A percentile compares a stretch with the other conserved stretches of the same genome.
These are phyloP conservation scores for Sarcophaga variegata DNA, from an alignment of 2,888 invertebrate species.

Conservation along the genomic window DNA sequence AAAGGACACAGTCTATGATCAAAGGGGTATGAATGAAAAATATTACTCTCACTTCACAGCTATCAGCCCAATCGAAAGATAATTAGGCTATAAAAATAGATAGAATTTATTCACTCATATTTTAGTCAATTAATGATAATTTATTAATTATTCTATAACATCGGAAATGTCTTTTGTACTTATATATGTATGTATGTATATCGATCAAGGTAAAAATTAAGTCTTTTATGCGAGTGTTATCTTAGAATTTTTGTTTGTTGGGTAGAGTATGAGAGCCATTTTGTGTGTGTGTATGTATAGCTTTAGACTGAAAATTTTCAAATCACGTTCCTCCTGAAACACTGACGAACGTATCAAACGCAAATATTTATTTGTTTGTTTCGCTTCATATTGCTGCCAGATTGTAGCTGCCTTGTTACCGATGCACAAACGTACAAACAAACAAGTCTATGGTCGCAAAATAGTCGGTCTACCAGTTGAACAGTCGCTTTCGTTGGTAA, in stretches of 20 bases:
- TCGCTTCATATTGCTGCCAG: constrained; percentile 43
- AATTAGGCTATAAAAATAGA: too few species aligned
- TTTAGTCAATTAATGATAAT: too few species aligned
- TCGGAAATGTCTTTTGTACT: too few species aligned
- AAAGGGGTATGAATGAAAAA: too few species aligned
- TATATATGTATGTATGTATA: neutral
- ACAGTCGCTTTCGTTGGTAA: constrained; percentile 54
- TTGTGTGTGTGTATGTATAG: neutral
- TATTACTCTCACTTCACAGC: too few species aligned
- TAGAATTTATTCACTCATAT: too few species aligned
- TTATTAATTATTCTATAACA: too few species aligned
- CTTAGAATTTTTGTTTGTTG: neutral
- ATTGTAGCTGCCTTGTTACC: constrained; percentile 17
- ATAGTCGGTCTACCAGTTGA: constrained; percentile 59
- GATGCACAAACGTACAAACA: constrained; percentile 21
- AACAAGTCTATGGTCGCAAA: constrained; percentile 44
- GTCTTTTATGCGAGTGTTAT: neutral
- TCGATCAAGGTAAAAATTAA: neutral
- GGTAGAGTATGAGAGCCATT: neutral
- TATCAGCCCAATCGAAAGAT: too few species aligned
- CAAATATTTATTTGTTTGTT: neutral
- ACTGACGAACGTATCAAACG: constrained; percentile 20
- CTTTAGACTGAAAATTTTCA: constrained; percentile 57
- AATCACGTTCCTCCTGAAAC: constrained; percentile 63
- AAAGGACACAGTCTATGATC: too few species aligned